These are phyloP conservation scores for Bhutanitis thaidina DNA, from an alignment of 2,888 invertebrate genomes.

Conservation along the genomic window DNA sequence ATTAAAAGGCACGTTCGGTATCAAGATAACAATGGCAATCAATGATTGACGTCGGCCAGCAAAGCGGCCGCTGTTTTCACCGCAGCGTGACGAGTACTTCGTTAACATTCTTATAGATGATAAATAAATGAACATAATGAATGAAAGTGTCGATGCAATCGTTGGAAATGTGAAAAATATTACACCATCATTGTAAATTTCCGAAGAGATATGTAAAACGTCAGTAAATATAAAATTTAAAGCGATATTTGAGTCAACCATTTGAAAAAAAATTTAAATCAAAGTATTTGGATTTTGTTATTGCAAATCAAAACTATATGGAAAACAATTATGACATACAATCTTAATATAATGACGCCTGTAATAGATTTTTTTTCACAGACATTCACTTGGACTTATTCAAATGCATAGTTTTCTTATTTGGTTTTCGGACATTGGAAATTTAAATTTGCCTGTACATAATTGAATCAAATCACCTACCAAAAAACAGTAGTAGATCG, in stretches of 20 bases:
- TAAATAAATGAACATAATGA: conserved; percentile 16
- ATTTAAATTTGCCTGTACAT: conserved; percentile 13
- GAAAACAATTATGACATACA: conserved; percentile 2
- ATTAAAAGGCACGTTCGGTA: conserved; percentile 51
- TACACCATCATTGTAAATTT: background rate
- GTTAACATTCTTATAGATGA: conserved; percentile 41
- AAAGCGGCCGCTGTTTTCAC: conserved; percentile 31
- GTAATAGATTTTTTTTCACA: conserved; percentile 10
- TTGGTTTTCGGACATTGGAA: background rate
- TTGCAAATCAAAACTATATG: background rate
- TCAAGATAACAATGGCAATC: conserved; percentile 43
- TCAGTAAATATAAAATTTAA: background rate
- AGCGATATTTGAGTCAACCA: too few species aligned
- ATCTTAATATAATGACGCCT: conserved; percentile 6
- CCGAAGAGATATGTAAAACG: background rate
- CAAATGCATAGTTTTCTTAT: background rate
- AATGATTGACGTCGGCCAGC: conserved; percentile 33
- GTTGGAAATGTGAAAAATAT: conserved; percentile 6
- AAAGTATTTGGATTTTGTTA: too few species aligned
- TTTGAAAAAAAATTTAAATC: too few species aligned
- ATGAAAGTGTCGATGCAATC: conserved; percentile 13
- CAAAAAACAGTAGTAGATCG: conserved; percentile 44
- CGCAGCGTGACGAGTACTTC: conserved; percentile 35
- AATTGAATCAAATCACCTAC: conserved; percentile 24
- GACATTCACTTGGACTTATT: conserved; percentile 9